Percentiles rank a stretch among this genome's conserved stretches.
Conservation (phyloP, 2,888 invertebrate genomes). For the Barypeithes pellucidus region DNA sequence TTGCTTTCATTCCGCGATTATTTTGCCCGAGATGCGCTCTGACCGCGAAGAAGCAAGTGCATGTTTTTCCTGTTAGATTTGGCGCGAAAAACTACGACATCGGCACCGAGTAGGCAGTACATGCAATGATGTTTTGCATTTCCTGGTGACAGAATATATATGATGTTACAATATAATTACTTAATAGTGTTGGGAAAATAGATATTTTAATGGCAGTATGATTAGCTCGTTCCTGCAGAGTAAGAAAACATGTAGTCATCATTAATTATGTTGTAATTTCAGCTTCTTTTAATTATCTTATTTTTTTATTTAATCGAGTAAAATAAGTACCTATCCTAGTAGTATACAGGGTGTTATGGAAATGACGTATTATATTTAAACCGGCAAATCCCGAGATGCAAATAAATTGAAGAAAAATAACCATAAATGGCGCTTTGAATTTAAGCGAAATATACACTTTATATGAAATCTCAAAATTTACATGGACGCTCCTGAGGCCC, state of each 20-base stretch:
- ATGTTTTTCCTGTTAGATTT: slow-evolving; percentile 31
- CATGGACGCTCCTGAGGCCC: too few species aligned
- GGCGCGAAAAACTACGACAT: slow-evolving; percentile 21
- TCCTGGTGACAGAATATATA: slow-evolving; percentile 13
- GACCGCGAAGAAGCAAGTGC: slow-evolving; percentile 50
- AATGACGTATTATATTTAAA: too few species aligned
- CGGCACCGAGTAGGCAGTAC: slow-evolving; percentile 1
- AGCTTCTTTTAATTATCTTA: not conserved
- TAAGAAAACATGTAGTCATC: not conserved
- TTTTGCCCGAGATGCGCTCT: slow-evolving; percentile 48
- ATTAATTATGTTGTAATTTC: not conserved
- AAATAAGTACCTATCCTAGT: too few species aligned
- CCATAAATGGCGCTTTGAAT: too few species aligned
- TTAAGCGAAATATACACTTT: too few species aligned
- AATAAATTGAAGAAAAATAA: too few species aligned
- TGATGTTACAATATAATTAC: slow-evolving; percentile 17
- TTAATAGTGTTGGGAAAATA: slow-evolving; percentile 9
- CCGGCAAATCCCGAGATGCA: too few species aligned
- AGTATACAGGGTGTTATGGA: too few species aligned
- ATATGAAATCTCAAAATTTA: too few species aligned
- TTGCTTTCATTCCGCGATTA: slow-evolving; percentile 35
- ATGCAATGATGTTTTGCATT: slow-evolving; percentile 29
- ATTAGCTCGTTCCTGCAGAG: not conserved
- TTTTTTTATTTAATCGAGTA: too few species aligned
- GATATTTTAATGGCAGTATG: not conserved